Conservation (phyloP, 2,797 vertebrate genomes). For the Hypotaenidia philippensis region DNA sequence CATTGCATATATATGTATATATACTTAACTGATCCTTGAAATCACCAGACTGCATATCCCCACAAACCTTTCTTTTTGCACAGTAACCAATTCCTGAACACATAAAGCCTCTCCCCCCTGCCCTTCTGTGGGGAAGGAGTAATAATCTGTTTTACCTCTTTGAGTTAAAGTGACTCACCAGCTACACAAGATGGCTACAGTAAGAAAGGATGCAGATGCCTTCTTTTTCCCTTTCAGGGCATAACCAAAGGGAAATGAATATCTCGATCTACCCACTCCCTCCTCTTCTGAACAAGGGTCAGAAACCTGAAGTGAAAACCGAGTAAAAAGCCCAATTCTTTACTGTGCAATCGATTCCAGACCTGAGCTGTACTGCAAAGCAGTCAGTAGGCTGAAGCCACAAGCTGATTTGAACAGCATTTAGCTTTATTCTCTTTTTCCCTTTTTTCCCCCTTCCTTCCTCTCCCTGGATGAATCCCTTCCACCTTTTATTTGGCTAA, state of each 20-base stretch:
- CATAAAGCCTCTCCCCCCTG: background rate
- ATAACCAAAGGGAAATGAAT: background rate
- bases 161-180: background rate
- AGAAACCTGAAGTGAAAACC: slow-evolving; percentile 26
- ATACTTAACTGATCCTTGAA: background rate
- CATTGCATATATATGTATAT: background rate
- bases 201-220: background rate
- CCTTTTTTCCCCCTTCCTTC: rapidly evolving
- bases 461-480: background rate
- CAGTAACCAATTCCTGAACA: background rate
- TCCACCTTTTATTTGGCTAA: slow-evolving; percentile 51
- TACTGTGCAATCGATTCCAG: background rate
- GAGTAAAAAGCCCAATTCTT: slow-evolving; percentile 14
- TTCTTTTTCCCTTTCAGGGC: background rate
- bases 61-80: background rate
- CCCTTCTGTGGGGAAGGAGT: background rate
- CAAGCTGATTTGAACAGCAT: background rate
- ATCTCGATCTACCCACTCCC: background rate
- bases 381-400: background rate
- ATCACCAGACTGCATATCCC: background rate
- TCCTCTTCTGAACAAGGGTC: background rate
- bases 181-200: background rate
- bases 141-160: background rate
- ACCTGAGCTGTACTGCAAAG: background rate
- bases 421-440: background rate